These are phyloP conservation scores for Stegastes partitus DNA, from an alignment of 2,113 vertebrate genomes.

Conservation along the genomic window DNA sequence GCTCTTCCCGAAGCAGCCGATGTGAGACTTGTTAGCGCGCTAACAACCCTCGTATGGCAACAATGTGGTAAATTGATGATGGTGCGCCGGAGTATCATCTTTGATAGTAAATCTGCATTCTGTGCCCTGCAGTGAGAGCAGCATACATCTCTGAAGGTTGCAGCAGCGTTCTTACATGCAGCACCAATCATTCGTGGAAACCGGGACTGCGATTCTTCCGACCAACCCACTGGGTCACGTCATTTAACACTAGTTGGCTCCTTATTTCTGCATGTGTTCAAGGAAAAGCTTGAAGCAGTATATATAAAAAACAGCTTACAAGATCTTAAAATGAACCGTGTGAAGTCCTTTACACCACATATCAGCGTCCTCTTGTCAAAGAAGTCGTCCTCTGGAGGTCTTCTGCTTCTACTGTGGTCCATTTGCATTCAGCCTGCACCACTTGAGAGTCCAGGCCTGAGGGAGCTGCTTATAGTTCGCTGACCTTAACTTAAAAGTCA, in stretches of 20 bases:
- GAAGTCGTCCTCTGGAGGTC: slow-evolving; percentile 4
- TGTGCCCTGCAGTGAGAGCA: slow-evolving; percentile 7
- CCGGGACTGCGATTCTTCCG: not conserved
- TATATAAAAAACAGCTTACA: no score
- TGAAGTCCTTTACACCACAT: no score
- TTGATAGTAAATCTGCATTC: slow-evolving; percentile 14
- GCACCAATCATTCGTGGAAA: not conserved
- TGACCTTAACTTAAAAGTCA: slow-evolving; percentile 46
- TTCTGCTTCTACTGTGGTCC: slow-evolving; percentile 51
- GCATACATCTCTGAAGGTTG: not conserved
- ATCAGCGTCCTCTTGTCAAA: not conserved
- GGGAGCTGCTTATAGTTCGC: slow-evolving; percentile 61
- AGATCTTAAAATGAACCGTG: no score
- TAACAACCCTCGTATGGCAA: slow-evolving; percentile 35
- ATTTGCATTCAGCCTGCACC: slow-evolving; percentile 55
- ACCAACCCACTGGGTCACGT: not conserved
- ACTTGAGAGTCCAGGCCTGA: slow-evolving; percentile 52
- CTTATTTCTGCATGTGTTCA: no score
- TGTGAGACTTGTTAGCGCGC: slow-evolving; percentile 23
- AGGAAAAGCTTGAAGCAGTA: no score
- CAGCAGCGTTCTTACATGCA: not conserved
- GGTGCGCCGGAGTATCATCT: slow-evolving; percentile 18
- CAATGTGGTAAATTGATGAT: slow-evolving; percentile 50
- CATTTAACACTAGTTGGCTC: no score
- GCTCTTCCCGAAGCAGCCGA: slow-evolving; percentile 48